Conservation (phyloP, 92 coral and sea anemone species). For the Plumapathes pennacea region DNA sequence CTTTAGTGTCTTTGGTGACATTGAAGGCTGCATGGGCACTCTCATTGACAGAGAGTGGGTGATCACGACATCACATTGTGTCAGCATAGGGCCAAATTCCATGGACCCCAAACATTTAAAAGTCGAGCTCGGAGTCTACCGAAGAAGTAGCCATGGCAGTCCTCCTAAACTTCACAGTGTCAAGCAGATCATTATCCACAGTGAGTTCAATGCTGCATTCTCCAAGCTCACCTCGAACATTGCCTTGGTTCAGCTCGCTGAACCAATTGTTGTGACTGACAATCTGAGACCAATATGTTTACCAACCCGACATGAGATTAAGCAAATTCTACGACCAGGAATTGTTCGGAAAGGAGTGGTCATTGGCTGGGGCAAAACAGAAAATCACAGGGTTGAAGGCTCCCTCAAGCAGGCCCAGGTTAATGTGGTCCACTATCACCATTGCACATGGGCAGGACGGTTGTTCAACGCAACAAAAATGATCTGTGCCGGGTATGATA, state of each 20-base stretch:
- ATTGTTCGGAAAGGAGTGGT: constrained; percentile 58
- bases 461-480: constrained; percentile 41
- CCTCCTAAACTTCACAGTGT: constrained; percentile 51
- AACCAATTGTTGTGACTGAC: constrained; percentile 62
- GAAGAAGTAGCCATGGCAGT: constrained; percentile 28
- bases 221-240: constrained; percentile 59
- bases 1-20: constrained; percentile 52
- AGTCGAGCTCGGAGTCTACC: constrained; percentile 67
- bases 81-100: constrained; percentile 40
- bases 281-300: constrained; percentile 74
- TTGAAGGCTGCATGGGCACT: constrained; percentile 90
- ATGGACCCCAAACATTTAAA: constrained; percentile 41
- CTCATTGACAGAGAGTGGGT: constrained; percentile 86
- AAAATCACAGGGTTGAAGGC: constrained; percentile 48
- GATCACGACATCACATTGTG: constrained; percentile 73
- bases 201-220: constrained; percentile 47
- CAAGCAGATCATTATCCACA: constrained; percentile 57
- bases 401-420: constrained; percentile 68
- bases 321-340: constrained; percentile 32
- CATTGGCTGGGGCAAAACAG: constrained; percentile 73
- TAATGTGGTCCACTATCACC: constrained; percentile 46
- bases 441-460: constrained; percentile 66
- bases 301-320: constrained; percentile 59
- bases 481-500: constrained; percentile 84
- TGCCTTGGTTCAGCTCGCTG: constrained; percentile 73